A percentile compares a stretch with the other conserved stretches of the same genome.
These are phyloP conservation scores for Platalea minor DNA, from an alignment of 2,797 vertebrate genomes.

Conservation along the genomic window DNA sequence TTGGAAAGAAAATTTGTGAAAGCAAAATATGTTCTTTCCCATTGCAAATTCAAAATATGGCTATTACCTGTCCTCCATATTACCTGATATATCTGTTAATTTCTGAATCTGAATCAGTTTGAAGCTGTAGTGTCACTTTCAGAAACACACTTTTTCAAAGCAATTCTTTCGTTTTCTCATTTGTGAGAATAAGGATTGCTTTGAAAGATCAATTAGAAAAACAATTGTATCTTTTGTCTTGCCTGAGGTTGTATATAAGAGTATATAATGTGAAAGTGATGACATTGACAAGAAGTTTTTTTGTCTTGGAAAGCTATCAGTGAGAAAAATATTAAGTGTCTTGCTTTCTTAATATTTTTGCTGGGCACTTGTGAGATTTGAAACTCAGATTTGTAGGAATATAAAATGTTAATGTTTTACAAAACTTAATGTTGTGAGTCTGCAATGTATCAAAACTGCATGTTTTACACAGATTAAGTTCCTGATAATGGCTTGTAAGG, in stretches of 20 bases:
- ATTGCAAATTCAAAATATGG: not conserved
- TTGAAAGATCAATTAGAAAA: not conserved
- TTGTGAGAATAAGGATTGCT: not conserved
- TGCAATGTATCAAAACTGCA: not conserved
- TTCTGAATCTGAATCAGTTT: not conserved
- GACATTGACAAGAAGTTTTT: not conserved
- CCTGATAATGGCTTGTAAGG: not conserved
- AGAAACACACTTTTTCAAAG: not conserved
- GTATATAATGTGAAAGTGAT: not conserved
- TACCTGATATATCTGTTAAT: not conserved
- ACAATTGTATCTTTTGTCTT: not conserved
- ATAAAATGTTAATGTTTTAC: not conserved
- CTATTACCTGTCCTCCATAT: not conserved
- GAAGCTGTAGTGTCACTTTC: not conserved
- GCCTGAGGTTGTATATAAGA: not conserved
- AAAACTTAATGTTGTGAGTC: not conserved
- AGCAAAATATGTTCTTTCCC: not conserved
- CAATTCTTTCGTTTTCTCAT: not conserved
- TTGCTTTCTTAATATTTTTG: not conserved
- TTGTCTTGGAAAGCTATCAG: not conserved
- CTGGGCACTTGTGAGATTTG: not conserved
- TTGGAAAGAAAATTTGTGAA: constrained; percentile 23
- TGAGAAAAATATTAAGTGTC: not conserved
- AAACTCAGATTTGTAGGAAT: not conserved
- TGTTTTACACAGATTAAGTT: not conserved